Base-by-base conservation (phyloP, 2,888 invertebrate species). In the Calliopum simillimum region DNA sequence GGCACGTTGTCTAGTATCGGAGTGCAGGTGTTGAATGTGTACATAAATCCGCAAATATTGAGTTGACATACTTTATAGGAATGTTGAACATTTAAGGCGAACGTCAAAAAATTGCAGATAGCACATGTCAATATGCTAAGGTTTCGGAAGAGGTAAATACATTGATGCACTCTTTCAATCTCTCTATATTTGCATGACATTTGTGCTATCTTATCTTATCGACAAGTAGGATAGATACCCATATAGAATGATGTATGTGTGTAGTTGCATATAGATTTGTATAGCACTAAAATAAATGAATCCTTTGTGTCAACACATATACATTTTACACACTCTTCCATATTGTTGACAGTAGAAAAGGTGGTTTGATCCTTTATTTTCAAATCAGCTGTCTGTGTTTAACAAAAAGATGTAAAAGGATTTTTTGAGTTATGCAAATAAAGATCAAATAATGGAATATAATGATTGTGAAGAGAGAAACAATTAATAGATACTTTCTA, bases 231-330 rank as follows among this genome's bases (percentile, higher is more conserved):
- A n/a, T n/a, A n/a, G n/a, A n/a, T n/a, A n/a, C n/a, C n/a, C n/a
- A n/a, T n/a, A n/a, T n/a, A n/a, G n/a, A n/a, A n/a, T n/a, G n/a
- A n/a, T n/a, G n/a, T n/a, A n/a, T n/a, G n/a, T n/a, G n/a, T n/a
- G n/a, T n/a, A n/a, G n/a, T n/a, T n/a, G n/a, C n/a, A n/a, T n/a
- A n/a, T n/a, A 33, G 2, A 33, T 33, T 33, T 4, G 8, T 8
- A 33, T 33, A 33, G 33, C 8, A 33, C 0, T 1, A 33, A 33
- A 6, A 33, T 33, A 8, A 33, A 33, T 33, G 43, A 46, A 62
- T 46, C 62, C 21, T 62, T 62, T 62, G 62, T 62, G 62, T 41
- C 41, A 61, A 61, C 62, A 62, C 33, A 8, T 33, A 8, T 47
- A 8, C 23, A 23, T 23, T 62, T 23, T 21, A 23, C 62, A 23